phyloP scores from a whole-genome alignment of 2,113 vertebrate species.

The Anolis carolinensis region DNA sequence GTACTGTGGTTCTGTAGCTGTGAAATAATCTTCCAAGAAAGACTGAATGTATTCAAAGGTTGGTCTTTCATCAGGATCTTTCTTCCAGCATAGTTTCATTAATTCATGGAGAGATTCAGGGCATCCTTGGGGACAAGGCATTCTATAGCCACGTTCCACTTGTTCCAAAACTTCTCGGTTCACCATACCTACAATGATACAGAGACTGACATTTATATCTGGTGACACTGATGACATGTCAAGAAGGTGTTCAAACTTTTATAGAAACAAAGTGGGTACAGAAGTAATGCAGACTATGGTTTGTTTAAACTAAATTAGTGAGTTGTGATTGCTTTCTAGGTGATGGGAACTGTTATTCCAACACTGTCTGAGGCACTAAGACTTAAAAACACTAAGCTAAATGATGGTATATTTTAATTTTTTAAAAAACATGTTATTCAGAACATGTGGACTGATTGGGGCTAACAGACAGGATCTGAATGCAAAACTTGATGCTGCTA shows the following conservation, averaged over 20 bases:
- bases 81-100: conserved; percentile 97
- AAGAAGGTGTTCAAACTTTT: background rate
- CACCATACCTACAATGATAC: conserved; percentile 86
- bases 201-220: conserved; percentile 8
- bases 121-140: conserved; percentile 95
- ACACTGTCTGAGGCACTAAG: background rate
- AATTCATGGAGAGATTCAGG: conserved; percentile 94
- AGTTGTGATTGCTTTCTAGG: no score
- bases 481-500: background rate
- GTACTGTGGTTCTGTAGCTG: conserved; percentile 96
- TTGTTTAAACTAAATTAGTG: background rate
- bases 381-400: background rate
- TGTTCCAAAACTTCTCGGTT: conserved; percentile 95
- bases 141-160: conserved; percentile 93
- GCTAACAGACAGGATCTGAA: background rate
- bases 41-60: conserved; percentile 97
- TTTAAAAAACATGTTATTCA: no score
- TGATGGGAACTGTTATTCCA: background rate
- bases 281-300: background rate
- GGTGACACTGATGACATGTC: background rate
- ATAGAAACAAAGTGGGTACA: background rate
- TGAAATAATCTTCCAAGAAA: conserved; percentile 97
- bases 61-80: conserved; percentile 94
- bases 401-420: background rate
- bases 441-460: background rate